A percentile compares a stretch with the other conserved stretches of the same genome.
phyloP scores from a whole-genome alignment of 2,797 vertebrate species.

The Eurystomus glaucurus region DNA sequence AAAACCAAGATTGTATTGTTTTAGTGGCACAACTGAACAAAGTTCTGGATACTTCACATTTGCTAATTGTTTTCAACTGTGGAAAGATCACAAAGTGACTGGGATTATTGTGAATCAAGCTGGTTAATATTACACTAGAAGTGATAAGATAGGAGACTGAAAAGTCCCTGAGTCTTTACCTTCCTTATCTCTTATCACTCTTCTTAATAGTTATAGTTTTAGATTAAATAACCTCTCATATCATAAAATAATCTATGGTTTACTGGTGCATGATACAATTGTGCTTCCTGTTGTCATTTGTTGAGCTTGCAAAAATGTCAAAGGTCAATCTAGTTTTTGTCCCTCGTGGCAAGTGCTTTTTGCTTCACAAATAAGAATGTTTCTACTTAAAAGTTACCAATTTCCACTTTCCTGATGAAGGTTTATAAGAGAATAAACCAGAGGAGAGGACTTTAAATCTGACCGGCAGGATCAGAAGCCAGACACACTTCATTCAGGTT shows the following conservation, averaged over 20 bases:
- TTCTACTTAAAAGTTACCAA: neutral
- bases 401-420: neutral
- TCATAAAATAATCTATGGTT: conserved; percentile 71
- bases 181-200: conserved; percentile 76
- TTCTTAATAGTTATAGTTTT: conserved; percentile 77
- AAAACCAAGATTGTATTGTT: neutral
- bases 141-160: conserved; percentile 74
- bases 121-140: conserved; percentile 79
- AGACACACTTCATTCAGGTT: neutral
- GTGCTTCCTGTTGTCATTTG: conserved; percentile 53
- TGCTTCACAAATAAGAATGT: neutral
- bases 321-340: conserved; percentile 2
- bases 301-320: conserved; percentile 29
- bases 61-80: conserved; percentile 57
- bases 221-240: conserved; percentile 75
- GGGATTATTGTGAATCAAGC: conserved; percentile 53
- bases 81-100: conserved; percentile 61
- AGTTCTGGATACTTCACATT: conserved; percentile 70
- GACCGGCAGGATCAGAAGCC: neutral
- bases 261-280: conserved; percentile 39
- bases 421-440: neutral
- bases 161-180: conserved; percentile 80
- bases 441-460: neutral
- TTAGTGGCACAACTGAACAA: conserved; percentile 67
- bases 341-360: neutral